Evolutionary conservation across 2,113 vertebrate genomes (phyloP).

Genomic region (Dendrocopos noguchii): DNA sequence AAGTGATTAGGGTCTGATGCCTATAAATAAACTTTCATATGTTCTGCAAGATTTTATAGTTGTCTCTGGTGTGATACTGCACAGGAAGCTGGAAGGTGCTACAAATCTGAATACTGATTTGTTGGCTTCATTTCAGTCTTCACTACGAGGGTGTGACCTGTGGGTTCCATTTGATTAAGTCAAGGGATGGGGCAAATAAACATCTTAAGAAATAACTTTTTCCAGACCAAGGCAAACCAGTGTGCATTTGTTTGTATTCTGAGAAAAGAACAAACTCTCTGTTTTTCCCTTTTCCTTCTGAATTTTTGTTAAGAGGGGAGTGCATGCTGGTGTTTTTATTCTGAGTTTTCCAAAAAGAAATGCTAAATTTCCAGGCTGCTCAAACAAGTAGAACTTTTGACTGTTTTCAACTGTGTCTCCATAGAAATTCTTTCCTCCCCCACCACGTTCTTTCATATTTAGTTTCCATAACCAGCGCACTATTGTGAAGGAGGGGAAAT

Average conservation of each 20-base stretch:
- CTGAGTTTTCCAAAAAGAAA: slow-evolving; percentile 36
- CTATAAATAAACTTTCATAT: neutral
- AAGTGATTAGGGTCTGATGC: neutral
- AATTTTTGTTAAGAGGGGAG: neutral
- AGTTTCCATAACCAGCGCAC: slow-evolving; percentile 81
- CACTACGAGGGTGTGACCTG: neutral
- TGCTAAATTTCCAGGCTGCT: neutral
- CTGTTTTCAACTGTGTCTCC: slow-evolving; percentile 30
- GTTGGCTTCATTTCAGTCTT: neutral
- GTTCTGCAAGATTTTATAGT: neutral
- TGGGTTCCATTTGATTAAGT: slow-evolving; percentile 12
- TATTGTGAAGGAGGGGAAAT: slow-evolving; percentile 76
- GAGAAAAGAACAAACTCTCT: neutral
- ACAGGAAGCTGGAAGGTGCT: neutral
- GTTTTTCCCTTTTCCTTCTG: neutral
- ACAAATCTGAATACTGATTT: neutral
- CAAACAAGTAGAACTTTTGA: slow-evolving; percentile 47
- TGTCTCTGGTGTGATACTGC: neutral
- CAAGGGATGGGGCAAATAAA: neutral
- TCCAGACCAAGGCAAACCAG: neutral
- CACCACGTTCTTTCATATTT: slow-evolving; percentile 79
- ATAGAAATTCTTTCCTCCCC: slow-evolving; percentile 64
- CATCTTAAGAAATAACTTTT: neutral
- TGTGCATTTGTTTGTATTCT: neutral
- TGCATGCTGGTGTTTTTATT: neutral